These are phyloP conservation scores for Epicampocera succincta DNA, from an alignment of 2,888 invertebrate genomes.

Conservation along the genomic window DNA sequence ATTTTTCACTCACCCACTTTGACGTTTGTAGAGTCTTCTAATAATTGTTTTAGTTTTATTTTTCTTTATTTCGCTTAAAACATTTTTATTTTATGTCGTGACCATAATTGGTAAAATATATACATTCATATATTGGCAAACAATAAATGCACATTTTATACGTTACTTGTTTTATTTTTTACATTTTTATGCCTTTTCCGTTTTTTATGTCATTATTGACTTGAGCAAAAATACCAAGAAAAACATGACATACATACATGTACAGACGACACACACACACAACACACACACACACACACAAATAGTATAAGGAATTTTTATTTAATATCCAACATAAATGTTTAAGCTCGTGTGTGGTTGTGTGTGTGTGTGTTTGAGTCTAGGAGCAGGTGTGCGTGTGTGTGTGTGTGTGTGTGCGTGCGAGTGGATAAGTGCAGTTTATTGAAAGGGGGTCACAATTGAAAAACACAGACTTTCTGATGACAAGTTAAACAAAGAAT, in stretches of 20 bases:
- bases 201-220: slow-evolving; percentile 32
- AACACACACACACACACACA: neutral
- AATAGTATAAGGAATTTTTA: slow-evolving; percentile 24
- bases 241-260: slow-evolving; percentile 5
- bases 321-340: slow-evolving; percentile 28
- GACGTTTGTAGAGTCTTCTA: slow-evolving; percentile 8
- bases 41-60: slow-evolving; percentile 48
- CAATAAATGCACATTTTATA: slow-evolving; percentile 51
- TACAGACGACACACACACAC: neutral
- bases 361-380: neutral
- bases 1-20: slow-evolving; percentile 19
- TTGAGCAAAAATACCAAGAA: slow-evolving; percentile 26
- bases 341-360: neutral
- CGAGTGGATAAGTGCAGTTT: neutral
- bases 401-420: neutral
- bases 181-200: slow-evolving; percentile 7
- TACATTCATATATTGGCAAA: slow-evolving; percentile 59
- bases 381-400: neutral
- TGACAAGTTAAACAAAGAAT: slow-evolving; percentile 71
- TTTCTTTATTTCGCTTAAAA: slow-evolving; percentile 9
- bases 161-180: slow-evolving; percentile 30
- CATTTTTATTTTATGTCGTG: slow-evolving; percentile 65
- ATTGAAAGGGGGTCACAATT: slow-evolving; percentile 6
- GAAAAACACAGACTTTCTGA: slow-evolving; percentile 42
- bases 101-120: slow-evolving; percentile 70